Base-by-base conservation (phyloP, 1,140 invertebrate genomes). In the Drosophila littoralis region DNA sequence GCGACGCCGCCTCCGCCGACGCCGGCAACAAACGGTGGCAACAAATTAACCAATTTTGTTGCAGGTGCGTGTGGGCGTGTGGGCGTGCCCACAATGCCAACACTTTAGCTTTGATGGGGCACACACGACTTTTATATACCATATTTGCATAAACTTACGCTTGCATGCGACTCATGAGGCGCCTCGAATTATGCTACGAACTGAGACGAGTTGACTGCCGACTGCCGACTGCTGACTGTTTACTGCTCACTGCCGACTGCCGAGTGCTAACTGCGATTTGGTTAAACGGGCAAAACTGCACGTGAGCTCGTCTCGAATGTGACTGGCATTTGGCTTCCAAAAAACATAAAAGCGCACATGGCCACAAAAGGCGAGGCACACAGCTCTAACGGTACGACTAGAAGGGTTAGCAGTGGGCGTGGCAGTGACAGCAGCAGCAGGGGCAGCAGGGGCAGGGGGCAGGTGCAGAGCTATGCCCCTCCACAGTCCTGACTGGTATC, bases 141-240 rank as follows among this genome's bases (percentile, higher is more conserved):
- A 3, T 54, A 67, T 77, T 83, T 73, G 77, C 83, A 79, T 88
- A 66, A 67, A 90, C 86, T 90, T 81, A 90, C 86, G 79, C 79
- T 83, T 90, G 86, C 82, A 90, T 90, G 79, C 86, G 86, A 73
- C 80, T 90, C 86, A 90, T 90, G 64, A 42, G 79, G 68, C 79
- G 76, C 79, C 79, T 68, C 1, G 52, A 68, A 66, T 52, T 86
- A 86, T 88, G 83, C 79, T 88, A 72, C 71, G 57, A 36, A 12
- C 60, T 40, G 17, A 28, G 33, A 17, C 8, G 7, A 46, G 33
- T 22, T 36, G 42, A 7, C 22, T 22, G 22, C 22, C 22, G 22
- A 22, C 10, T 40, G 12, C 32, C 22, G 22, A 22, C 10, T 40
- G 12, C 32, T 50, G n/a, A 17, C 28, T 36, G 33, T 28, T 65